Evolutionary conservation across 1,140 invertebrate species (phyloP), one percentile per base, ranked within the genome.

Genomic region (Bombus difficillimus): DNA sequence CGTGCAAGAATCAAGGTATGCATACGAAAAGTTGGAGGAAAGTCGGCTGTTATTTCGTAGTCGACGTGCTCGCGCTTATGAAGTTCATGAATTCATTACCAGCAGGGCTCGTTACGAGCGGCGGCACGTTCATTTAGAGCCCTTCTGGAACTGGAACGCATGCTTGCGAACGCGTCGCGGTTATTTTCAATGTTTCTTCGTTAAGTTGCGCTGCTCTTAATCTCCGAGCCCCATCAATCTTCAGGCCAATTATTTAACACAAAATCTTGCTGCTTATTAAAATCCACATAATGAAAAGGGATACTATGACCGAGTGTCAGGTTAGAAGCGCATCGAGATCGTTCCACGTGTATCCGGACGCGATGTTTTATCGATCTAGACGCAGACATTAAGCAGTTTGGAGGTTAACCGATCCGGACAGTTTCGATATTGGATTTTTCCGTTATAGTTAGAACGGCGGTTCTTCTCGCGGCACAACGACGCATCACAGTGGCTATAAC

Each of bases 51-150:
- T 88, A 81, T 91, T 75, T 87, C 79, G 76, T 86, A 76, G 81
- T 13, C 57, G 68, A n/a, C 71, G 77, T 84, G 85, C 72, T 72
- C 78, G 71, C 34, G 79, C 83, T 78, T 86, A 83, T 57, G 69
- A 90, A 90, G 76, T 90, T 90, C 81, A 90, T 87, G 83, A 90
- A 90, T 90, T 90, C 80, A 90, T 91, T 86, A 90, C 62, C 83
- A 66, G 41, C 62, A 12, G 47, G 68, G 75, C 75, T 89, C 81
- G 88, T 87, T 87, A 87, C 81, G 88, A 66, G 88, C 41, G 59
- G 62, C 68, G 66, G 53, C 78, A 69, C 79, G 72, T 86, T 88
- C 83, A 74, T 90, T 90, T 88, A 73, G 76, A 80, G 76, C 68
- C 75, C 78, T 87, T 34, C 59, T 81, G 79, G 59, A 85, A 81